Base-by-base conservation (phyloP, 2,797 vertebrate genomes). In the Acrocephalus scirpaceus region DNA sequence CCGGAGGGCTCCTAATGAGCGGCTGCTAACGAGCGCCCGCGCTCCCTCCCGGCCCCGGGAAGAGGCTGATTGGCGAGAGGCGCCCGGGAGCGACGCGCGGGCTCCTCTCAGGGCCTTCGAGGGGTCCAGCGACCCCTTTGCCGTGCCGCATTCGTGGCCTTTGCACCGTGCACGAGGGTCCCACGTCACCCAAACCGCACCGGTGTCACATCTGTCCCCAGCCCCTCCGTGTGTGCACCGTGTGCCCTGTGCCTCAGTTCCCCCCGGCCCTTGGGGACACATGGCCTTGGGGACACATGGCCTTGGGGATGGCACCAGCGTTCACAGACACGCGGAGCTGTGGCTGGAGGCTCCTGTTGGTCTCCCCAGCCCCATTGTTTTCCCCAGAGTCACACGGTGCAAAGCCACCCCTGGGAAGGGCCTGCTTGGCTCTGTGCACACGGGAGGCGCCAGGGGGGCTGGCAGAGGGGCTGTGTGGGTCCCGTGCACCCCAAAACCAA, bases 1-100 rank as follows among this genome's bases (percentile, higher is more conserved):
- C 95, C 88, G 32, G 86, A 94, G 96, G 96, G 95, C 90, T 85
- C 93, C 56, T 98, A 98, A 98, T 97, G 97, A 98, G 97, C 94
- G 91, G 72, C 96, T 76, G 83, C 96, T 97, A 97, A 98, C 86
- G 65, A 98, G 97, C 67, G 85, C 92, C 83, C 57, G 70, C 2
- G 79, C 90, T 85, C 94, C 91, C 94, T 87, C 42, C 21, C 93
- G 84, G 93, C 93, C 73, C 47, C 14, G 48, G 65, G 20, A 54
- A 69, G 94, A 81, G 88, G 79, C 88, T 96, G 93, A 91, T 93
- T 94, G 95, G 95, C 8, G 85, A 85, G 67, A 69, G 83, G 82
- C 77, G 15, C 93, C 73, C 42, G 60, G 69, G 38, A 76, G 91
- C 69, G 5, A 44, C 13, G 27, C 7, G 3, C 15, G 4, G 91